These are phyloP conservation scores for Helogale parvula DNA, from an alignment of 2,113 vertebrate species.

Conservation along the genomic window DNA sequence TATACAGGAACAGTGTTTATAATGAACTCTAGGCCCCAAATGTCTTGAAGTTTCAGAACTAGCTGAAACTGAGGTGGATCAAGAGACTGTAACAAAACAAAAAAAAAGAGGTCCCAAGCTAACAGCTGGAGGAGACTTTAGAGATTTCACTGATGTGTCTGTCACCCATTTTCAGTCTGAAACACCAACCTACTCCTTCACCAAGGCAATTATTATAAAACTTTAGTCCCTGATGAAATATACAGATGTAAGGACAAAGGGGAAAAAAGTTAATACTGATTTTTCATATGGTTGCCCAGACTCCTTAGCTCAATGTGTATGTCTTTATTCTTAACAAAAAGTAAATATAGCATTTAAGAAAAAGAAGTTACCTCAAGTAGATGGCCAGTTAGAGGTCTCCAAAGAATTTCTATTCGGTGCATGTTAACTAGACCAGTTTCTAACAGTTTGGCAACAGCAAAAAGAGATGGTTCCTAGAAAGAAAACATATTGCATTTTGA, in stretches of 20 bases:
- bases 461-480: conserved; percentile 96
- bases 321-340: conserved; percentile 33
- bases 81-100: not conserved
- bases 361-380: conserved; percentile 93
- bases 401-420: conserved; percentile 98
- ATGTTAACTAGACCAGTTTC: conserved; percentile 99
- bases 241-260: not conserved
- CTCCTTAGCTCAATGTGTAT: not conserved
- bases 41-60: conserved; percentile 21
- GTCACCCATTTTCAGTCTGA: not conserved
- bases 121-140: not conserved
- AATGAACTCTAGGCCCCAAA: not conserved
- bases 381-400: conserved; percentile 97
- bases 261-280: not conserved
- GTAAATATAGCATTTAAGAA: conserved; percentile 19
- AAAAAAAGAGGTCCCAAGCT: not conserved
- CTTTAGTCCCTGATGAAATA: conserved; percentile 33
- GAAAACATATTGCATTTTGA: conserved; percentile 61
- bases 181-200: conserved; percentile 14
- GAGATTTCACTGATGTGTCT: not conserved
- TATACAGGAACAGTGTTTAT: not conserved
- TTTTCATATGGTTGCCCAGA: not conserved
- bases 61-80: not conserved
- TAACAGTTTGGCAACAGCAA: conserved; percentile 97
- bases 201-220: not conserved